These are phyloP conservation scores for Euthynnus affinis DNA, from an alignment of 2,797 vertebrate species.

Conservation along the genomic window DNA sequence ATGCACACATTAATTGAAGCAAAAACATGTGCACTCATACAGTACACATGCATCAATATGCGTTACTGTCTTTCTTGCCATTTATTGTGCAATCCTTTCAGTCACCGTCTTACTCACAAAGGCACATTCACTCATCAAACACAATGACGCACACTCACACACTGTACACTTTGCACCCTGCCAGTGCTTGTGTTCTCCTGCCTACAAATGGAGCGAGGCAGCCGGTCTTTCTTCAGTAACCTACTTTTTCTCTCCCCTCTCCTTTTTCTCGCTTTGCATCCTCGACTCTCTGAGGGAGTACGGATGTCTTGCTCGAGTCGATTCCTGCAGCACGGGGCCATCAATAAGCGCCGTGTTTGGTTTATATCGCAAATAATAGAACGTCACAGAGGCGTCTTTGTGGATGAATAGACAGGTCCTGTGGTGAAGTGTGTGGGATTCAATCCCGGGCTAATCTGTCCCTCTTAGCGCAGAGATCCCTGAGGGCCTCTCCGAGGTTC, in stretches of 20 bases:
- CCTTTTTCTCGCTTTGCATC: slow-evolving; percentile 24
- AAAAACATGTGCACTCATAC: slow-evolving; percentile 25
- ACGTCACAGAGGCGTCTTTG: slow-evolving; percentile 38
- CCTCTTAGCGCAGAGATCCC: slow-evolving; percentile 66
- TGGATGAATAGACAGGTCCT: slow-evolving; percentile 50
- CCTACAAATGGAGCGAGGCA: slow-evolving; percentile 67
- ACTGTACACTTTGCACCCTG: slow-evolving; percentile 51
- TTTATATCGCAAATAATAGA: slow-evolving; percentile 70
- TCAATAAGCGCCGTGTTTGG: slow-evolving; percentile 68
- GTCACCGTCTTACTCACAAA: slow-evolving; percentile 27
- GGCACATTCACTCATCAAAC: slow-evolving; percentile 32
- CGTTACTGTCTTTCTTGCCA: slow-evolving; percentile 6
- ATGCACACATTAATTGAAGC: slow-evolving; percentile 6
- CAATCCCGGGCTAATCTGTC: slow-evolving; percentile 72
- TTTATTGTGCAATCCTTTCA: slow-evolving; percentile 20
- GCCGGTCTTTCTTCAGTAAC: slow-evolving; percentile 72
- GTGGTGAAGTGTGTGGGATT: slow-evolving; percentile 64
- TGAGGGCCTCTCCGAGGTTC: slow-evolving; percentile 53
- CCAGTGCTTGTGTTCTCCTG: slow-evolving; percentile 56
- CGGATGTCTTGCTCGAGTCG: slow-evolving; percentile 63
- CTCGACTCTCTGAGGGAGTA: slow-evolving; percentile 57
- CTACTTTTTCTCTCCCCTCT: slow-evolving; percentile 66
- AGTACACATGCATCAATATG: slow-evolving; percentile 6
- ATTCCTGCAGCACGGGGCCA: slow-evolving; percentile 57
- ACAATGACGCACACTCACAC: slow-evolving; percentile 30